A percentile compares a stretch with the other conserved stretches of the same genome.
Conservation (phyloP, 1,140 invertebrate species). For the Phenacoccus solenopsis region DNA sequence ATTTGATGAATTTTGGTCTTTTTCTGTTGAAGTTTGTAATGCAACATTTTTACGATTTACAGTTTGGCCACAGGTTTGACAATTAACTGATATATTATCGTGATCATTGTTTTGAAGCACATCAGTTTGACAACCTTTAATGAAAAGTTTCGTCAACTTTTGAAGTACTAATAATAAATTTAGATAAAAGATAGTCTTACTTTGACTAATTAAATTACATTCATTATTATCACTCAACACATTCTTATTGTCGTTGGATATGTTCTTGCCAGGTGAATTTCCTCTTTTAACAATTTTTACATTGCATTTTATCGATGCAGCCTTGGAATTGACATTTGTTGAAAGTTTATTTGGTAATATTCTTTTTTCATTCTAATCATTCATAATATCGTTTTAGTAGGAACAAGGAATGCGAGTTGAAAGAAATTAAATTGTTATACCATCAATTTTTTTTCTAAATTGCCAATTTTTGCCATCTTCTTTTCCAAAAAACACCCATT, state of each 20-base stretch:
- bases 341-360: background rate
- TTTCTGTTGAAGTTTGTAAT: background rate
- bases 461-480: background rate
- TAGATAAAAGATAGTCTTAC: background rate
- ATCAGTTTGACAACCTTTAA: background rate
- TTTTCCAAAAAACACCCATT: background rate
- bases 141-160: background rate
- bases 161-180: background rate
- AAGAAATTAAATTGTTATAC: background rate
- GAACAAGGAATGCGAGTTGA: background rate
- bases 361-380: too few relatives aligned
- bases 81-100: background rate
- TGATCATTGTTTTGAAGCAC: background rate
- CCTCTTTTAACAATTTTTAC: constrained; percentile 1
- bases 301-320: background rate
- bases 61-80: background rate
- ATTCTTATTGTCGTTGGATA: background rate
- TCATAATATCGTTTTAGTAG: background rate
- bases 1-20: background rate
- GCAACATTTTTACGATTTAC: background rate
- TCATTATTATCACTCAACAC: background rate
- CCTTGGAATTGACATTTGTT: background rate
- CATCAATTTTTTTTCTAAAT: background rate
- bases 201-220: background rate
- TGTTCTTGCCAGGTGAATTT: background rate